These are phyloP conservation scores for Calonectris borealis DNA, from an alignment of 2,113 vertebrate genomes.

Conservation along the genomic window DNA sequence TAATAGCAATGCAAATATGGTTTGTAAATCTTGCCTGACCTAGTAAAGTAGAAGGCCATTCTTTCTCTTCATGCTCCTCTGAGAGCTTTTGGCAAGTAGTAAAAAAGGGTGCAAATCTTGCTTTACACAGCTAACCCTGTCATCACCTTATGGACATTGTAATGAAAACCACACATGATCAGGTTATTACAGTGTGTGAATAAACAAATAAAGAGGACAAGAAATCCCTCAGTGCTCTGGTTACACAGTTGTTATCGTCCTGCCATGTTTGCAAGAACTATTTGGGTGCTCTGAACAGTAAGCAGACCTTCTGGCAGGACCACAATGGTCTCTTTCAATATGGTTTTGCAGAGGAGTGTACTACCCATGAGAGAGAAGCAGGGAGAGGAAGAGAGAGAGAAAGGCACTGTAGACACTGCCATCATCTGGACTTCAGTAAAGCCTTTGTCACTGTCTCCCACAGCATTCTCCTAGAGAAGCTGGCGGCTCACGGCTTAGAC, in stretches of 20 bases:
- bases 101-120: not conserved
- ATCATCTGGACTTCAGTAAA: not conserved
- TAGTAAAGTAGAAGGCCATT: not conserved
- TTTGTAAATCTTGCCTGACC: not conserved
- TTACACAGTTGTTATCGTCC: not conserved
- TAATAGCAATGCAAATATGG: not conserved
- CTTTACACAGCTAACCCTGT: not conserved
- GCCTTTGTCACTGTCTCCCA: too few species aligned
- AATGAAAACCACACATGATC: not conserved
- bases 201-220: not conserved
- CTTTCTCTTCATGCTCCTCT: not conserved
- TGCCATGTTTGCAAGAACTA: not conserved
- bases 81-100: not conserved
- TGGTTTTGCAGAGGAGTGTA: not conserved
- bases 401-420: not conserved
- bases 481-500: too few species aligned
- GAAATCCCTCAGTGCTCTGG: not conserved
- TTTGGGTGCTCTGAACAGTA: not conserved
- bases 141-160: not conserved
- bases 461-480: too few species aligned
- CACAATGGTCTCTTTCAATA: not conserved
- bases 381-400: not conserved
- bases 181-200: not conserved
- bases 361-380: not conserved
- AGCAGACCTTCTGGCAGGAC: not conserved